These are phyloP conservation scores for Meandrina meandrites DNA, from an alignment of 92 coral and sea anemone species.

Conservation along the genomic window DNA sequence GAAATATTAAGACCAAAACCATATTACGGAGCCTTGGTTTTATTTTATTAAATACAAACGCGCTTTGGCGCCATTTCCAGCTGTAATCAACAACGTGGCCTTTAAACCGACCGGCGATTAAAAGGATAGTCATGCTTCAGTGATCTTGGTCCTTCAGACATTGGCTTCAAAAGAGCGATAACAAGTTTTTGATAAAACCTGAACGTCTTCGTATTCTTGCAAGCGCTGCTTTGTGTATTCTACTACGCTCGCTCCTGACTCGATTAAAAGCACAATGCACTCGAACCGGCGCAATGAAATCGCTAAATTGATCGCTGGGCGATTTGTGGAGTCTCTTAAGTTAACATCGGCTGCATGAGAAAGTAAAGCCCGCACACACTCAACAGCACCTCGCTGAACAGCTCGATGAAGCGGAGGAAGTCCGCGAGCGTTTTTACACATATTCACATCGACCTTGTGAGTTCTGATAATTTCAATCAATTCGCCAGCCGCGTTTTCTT, in stretches of 20 bases:
- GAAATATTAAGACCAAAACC: not conserved
- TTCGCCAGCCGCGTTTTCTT: slow-evolving; percentile 57
- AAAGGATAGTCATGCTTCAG: not conserved
- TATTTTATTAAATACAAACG: not conserved
- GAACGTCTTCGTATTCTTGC: slow-evolving; percentile 54
- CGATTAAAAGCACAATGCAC: slow-evolving; percentile 69
- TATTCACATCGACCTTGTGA: slow-evolving; percentile 59
- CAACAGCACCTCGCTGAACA: slow-evolving; percentile 60
- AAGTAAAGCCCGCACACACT: slow-evolving; percentile 61
- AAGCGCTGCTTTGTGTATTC: slow-evolving; percentile 65
- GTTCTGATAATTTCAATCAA: slow-evolving; percentile 43
- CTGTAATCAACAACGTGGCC: not conserved
- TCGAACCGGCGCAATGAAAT: slow-evolving; percentile 62
- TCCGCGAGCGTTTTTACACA: slow-evolving; percentile 31
- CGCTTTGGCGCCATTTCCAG: not conserved
- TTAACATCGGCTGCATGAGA: slow-evolving; percentile 65
- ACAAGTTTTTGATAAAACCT: slow-evolving; percentile 56
- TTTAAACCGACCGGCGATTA: slow-evolving; percentile 7
- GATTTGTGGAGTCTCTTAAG: slow-evolving; percentile 41
- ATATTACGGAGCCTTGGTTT: not conserved
- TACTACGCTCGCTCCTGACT: slow-evolving; percentile 70
- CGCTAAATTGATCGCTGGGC: slow-evolving; percentile 56
- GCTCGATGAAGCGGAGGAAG: slow-evolving; percentile 75
- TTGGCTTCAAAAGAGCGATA: slow-evolving; percentile 45
- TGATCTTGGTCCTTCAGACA: not conserved